A percentile compares a stretch with the other conserved stretches of the same genome.
These are phyloP conservation scores for Ceratosolen fusciceps DNA, from an alignment of 1,140 invertebrate genomes.

Conservation along the genomic window DNA sequence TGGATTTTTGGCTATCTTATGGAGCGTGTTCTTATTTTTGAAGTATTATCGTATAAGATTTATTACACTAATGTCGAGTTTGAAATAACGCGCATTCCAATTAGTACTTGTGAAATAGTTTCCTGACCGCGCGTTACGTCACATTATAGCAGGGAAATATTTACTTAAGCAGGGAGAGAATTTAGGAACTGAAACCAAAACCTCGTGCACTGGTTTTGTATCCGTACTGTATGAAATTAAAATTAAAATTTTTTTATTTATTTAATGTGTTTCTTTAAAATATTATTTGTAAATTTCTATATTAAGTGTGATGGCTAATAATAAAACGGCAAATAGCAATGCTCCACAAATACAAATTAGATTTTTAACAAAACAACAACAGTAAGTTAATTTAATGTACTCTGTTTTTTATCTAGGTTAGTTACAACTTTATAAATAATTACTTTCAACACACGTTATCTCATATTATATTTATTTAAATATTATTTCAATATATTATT, in stretches of 20 bases:
- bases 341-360: constrained; percentile 78
- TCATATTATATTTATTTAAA: too few relatives aligned
- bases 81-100: too few relatives aligned
- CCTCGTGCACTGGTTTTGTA: not conserved
- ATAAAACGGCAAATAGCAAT: constrained; percentile 47
- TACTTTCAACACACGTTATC: too few relatives aligned
- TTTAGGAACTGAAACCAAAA: not conserved
- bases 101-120: not conserved
- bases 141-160: not conserved
- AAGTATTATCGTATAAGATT: too few relatives aligned
- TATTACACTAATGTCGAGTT: too few relatives aligned
- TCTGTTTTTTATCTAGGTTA: constrained; percentile 41
- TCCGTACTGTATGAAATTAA: not conserved
- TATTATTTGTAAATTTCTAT: constrained; percentile 21
- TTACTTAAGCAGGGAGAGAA: not conserved
- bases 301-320: constrained; percentile 47
- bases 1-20: too few relatives aligned
- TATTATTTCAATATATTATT: too few relatives aligned
- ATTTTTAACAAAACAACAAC: constrained; percentile 84
- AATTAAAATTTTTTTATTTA: constrained; percentile 33
- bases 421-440: not conserved
- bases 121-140: not conserved
- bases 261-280: constrained; percentile 37
- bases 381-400: constrained; percentile 74
- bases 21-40: too few relatives aligned